These are phyloP conservation scores for Campoplex capitator DNA, from an alignment of 2,888 invertebrate species.

Conservation along the genomic window DNA sequence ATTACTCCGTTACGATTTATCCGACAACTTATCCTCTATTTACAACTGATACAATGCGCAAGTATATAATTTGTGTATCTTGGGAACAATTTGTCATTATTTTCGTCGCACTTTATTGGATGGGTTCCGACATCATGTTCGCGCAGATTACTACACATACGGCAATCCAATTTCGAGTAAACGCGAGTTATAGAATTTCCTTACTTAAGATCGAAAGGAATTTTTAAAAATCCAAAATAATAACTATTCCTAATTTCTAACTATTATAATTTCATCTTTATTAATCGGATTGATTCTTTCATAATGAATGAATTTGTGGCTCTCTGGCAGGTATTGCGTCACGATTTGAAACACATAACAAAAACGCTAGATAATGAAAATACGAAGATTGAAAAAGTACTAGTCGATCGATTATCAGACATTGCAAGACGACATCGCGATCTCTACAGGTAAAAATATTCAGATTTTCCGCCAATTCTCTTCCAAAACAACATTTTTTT, in stretches of 20 bases:
- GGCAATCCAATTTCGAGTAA: slow-evolving; percentile 67
- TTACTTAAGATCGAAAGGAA: neutral
- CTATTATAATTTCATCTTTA: too few species aligned
- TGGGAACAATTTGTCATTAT: slow-evolving; percentile 67
- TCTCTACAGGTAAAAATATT: slow-evolving; percentile 53
- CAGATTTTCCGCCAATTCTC: neutral
- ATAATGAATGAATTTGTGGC: neutral
- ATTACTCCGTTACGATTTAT: slow-evolving; percentile 64
- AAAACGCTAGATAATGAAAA: neutral
- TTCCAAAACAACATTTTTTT: neutral
- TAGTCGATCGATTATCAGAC: slow-evolving; percentile 46
- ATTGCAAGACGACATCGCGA: slow-evolving; percentile 63
- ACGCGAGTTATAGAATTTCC: neutral
- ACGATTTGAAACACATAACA: slow-evolving; percentile 60
- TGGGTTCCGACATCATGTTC: slow-evolving; percentile 65
- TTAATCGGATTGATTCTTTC: too few species aligned
- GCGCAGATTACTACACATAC: slow-evolving; percentile 68
- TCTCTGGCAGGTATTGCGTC: slow-evolving; percentile 51
- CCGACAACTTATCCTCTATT: slow-evolving; percentile 63
- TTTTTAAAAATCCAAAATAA: neutral
- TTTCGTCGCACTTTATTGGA: slow-evolving; percentile 66
- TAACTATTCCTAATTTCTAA: too few species aligned
- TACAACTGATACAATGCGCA: slow-evolving; percentile 52
- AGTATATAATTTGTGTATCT: slow-evolving; percentile 63
- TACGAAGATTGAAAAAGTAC: slow-evolving; percentile 32